Percentiles rank a stretch among this genome's conserved stretches.
Conservation (phyloP, 2,888 invertebrate genomes). For the Polydrusus cervinus region DNA sequence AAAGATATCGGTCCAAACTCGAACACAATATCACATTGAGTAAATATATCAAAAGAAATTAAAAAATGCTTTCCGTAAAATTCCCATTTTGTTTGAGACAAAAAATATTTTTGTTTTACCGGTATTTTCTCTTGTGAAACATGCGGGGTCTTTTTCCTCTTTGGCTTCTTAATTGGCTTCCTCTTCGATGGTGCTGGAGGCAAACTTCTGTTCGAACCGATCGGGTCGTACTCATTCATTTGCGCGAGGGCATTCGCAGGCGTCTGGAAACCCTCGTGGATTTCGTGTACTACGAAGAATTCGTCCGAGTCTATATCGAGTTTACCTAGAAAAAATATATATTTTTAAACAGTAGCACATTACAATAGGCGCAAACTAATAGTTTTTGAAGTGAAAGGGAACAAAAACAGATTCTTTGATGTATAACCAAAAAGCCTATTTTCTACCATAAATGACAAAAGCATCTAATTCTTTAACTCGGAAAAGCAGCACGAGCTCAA, state of each 20-base stretch:
- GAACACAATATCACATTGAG: no score
- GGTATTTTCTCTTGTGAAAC: slow-evolving; percentile 67
- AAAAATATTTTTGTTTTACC: slow-evolving; percentile 17
- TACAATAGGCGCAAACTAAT: no score
- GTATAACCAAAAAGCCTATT: no score
- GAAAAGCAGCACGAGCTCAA: no score
- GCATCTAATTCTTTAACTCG: no score
- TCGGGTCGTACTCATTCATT: slow-evolving; percentile 68
- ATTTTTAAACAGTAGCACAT: background rate
- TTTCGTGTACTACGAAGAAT: slow-evolving; percentile 88
- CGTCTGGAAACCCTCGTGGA: slow-evolving; percentile 84
- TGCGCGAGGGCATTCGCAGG: slow-evolving; percentile 79
- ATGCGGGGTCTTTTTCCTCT: slow-evolving; percentile 70
- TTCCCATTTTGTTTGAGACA: no score
- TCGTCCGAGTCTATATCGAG: slow-evolving; percentile 89
- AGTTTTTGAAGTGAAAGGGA: no score
- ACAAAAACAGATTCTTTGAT: no score
- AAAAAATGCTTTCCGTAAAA: no score
- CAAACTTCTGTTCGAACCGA: slow-evolving; percentile 59
- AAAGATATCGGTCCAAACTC: no score
- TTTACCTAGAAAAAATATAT: slow-evolving; percentile 35
- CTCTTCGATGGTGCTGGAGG: slow-evolving; percentile 68
- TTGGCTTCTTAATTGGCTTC: slow-evolving; percentile 69
- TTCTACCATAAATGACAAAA: no score
- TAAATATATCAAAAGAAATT: no score